Conservation (phyloP, 2,888 invertebrate genomes). For the Zygothrica quintamaculata region DNA sequence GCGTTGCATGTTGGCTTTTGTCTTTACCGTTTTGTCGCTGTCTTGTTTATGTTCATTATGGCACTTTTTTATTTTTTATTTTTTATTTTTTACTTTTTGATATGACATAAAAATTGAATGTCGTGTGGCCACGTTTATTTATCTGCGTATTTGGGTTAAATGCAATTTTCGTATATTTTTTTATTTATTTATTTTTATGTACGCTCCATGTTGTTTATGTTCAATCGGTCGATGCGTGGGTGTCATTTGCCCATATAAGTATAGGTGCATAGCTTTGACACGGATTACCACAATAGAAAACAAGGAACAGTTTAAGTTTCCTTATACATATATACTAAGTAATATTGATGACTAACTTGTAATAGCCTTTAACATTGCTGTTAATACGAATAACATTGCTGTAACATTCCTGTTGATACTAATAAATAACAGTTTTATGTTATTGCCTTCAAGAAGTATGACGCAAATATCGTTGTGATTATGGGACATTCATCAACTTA, state of each 20-base stretch:
- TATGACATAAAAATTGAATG: slow-evolving; percentile 62
- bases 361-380: background rate
- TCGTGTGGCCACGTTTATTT: slow-evolving; percentile 69
- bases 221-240: slow-evolving; percentile 40
- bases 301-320: background rate
- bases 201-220: slow-evolving; percentile 43
- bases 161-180: no score
- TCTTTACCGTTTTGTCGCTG: slow-evolving; percentile 15
- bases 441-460: no score
- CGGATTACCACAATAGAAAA: background rate
- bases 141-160: slow-evolving; percentile 72
- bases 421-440: no score
- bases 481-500: no score
- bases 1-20: slow-evolving; percentile 33
- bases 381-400: no score
- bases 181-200: slow-evolving; percentile 44
- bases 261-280: slow-evolving; percentile 20
- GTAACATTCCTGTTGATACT: background rate
- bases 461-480: no score
- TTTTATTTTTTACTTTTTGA: slow-evolving; percentile 40
- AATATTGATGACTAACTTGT: no score
- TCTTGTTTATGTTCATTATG: slow-evolving; percentile 46
- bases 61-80: slow-evolving; percentile 52
- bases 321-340: no score
- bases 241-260: slow-evolving; percentile 33